A percentile compares a stretch with the other conserved stretches of the same genome.
Conservation (phyloP, 2,888 invertebrate species). For the Stenurella melanura region DNA sequence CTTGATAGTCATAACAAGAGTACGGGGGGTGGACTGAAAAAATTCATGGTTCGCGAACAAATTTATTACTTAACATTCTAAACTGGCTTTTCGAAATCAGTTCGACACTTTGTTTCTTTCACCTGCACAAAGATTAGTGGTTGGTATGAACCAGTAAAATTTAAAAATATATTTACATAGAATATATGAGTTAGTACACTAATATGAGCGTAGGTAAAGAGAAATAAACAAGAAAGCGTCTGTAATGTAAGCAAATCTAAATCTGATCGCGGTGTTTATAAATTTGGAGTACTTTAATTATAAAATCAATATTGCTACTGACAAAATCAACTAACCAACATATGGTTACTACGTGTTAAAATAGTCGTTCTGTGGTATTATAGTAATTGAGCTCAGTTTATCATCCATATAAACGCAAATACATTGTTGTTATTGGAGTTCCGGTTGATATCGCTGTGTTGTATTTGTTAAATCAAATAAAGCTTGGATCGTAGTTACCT, state of each 20-base stretch:
- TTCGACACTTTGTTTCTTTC: background rate
- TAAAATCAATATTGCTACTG: constrained; percentile 43
- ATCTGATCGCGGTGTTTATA: constrained; percentile 43
- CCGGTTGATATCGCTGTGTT: background rate
- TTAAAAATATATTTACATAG: constrained; percentile 33
- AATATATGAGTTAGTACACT: constrained; percentile 35
- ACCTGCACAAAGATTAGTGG: background rate
- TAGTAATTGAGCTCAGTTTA: background rate
- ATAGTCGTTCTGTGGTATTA: constrained; percentile 22
- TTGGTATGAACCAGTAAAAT: background rate
- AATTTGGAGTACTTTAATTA: constrained; percentile 47
- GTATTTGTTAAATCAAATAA: background rate
- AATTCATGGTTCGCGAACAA: too few relatives aligned
- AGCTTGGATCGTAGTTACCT: background rate
- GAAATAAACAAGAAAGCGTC: constrained; percentile 45
- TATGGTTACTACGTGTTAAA: constrained; percentile 40
- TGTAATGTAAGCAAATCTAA: constrained; percentile 46
- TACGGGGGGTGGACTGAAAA: too few relatives aligned
- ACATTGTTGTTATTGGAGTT: background rate
- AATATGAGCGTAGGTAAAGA: constrained; percentile 45
- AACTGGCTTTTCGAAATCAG: too few relatives aligned
- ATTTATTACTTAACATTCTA: too few relatives aligned
- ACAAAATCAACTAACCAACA: constrained; percentile 33
- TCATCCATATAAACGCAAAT: background rate
- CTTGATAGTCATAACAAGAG: too few relatives aligned